phyloP scores from a whole-genome alignment of 2,888 invertebrate species.

The Lasioglossum pauxillum region DNA sequence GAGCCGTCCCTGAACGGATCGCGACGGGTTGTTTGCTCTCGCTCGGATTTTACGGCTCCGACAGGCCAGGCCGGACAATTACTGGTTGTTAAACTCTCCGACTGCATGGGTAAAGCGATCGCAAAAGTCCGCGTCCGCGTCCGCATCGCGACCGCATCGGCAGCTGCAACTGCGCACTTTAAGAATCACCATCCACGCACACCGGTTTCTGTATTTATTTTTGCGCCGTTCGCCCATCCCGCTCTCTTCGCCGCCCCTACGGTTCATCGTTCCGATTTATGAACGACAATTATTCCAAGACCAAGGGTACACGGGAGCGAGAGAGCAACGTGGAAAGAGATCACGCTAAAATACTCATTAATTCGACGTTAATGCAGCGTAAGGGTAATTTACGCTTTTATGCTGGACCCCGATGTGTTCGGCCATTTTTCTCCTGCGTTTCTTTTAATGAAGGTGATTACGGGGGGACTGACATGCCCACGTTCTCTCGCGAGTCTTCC shows the following conservation, averaged over 20 bases:
- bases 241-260: background rate
- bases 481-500: conserved; percentile 21
- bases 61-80: conserved; percentile 79
- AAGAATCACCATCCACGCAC: conserved; percentile 57
- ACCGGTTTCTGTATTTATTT: conserved; percentile 59
- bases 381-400: conserved; percentile 58
- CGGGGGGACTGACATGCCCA: conserved; percentile 30
- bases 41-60: conserved; percentile 80
- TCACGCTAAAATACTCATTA: conserved; percentile 57
- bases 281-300: conserved; percentile 44
- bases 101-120: conserved; percentile 67
- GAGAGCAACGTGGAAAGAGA: conserved; percentile 2
- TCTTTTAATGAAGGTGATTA: conserved; percentile 55
- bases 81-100: conserved; percentile 81
- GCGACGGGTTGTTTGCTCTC: conserved; percentile 79
- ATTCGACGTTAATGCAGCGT: conserved; percentile 55
- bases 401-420: conserved; percentile 29
- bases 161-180: conserved; percentile 65
- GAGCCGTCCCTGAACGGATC: conserved; percentile 64
- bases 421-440: conserved; percentile 39
- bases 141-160: conserved; percentile 61
- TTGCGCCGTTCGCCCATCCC: conserved; percentile 17
- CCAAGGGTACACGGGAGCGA: conserved; percentile 8
- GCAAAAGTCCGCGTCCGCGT: conserved; percentile 63
- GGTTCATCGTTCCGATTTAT: conserved; percentile 55